A percentile compares a stretch with the other conserved stretches of the same genome.
Evolutionary conservation across 1,140 invertebrate species (phyloP).

Genomic region (Hestina assimilis): DNA sequence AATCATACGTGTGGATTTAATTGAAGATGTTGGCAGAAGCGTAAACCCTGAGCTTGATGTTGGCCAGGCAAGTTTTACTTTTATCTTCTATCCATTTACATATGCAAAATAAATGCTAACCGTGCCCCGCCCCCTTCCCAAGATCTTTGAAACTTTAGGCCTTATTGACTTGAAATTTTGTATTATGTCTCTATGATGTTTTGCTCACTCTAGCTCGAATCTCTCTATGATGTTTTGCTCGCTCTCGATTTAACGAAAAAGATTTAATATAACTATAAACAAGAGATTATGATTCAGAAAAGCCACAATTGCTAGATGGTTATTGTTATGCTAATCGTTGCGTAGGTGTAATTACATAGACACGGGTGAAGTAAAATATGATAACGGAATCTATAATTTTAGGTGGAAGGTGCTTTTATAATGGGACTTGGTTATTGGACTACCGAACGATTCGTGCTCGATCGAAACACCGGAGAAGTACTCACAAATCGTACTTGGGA

Average conservation of each 20-base stretch:
- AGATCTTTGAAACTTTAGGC: too few species aligned
- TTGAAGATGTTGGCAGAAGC: constrained; percentile 86
- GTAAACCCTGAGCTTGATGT: constrained; percentile 88
- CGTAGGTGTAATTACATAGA: too few species aligned
- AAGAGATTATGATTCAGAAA: too few species aligned
- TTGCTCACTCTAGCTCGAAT: too few species aligned
- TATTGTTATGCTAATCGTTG: background rate
- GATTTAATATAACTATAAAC: too few species aligned
- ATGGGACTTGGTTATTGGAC: constrained; percentile 92
- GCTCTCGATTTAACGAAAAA: too few species aligned
- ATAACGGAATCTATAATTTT: too few species aligned
- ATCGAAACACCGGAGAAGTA: constrained; percentile 81
- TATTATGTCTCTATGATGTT: too few species aligned
- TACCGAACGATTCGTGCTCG: constrained; percentile 83
- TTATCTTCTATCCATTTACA: background rate
- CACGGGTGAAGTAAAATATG: too few species aligned
- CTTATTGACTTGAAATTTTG: too few species aligned
- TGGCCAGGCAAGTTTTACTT: constrained; percentile 81
- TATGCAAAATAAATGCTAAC: background rate
- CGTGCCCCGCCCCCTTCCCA: too few species aligned
- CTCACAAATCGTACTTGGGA: constrained; percentile 88
- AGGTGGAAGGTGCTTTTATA: constrained; percentile 87
- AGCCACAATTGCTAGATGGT: background rate
- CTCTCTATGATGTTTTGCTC: too few species aligned
- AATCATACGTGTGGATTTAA: constrained; percentile 83